These are phyloP conservation scores for Asbolus verrucosus DNA, from an alignment of 1,140 invertebrate genomes.

Conservation along the genomic window DNA sequence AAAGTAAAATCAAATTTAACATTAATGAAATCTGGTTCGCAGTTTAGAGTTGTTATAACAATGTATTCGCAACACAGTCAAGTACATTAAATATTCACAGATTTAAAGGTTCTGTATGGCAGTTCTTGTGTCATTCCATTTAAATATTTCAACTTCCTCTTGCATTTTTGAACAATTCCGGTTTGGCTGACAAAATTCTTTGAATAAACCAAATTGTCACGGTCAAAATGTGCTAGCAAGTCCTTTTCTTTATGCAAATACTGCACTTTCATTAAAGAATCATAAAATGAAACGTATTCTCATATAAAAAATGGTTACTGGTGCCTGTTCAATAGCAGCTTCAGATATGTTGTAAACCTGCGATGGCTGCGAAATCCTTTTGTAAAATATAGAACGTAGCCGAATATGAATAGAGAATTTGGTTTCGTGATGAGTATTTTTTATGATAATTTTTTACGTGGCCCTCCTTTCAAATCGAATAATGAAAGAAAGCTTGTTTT, in stretches of 20 bases:
- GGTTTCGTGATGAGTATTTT: too few relatives aligned
- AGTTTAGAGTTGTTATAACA: neutral
- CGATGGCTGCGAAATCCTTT: too few relatives aligned
- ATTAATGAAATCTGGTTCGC: neutral
- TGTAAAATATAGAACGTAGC: too few relatives aligned
- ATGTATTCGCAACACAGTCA: neutral
- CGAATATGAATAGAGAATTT: too few relatives aligned
- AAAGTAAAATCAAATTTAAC: neutral
- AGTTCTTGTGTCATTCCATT: conserved; percentile 4
- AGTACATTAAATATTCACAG: conserved; percentile 6
- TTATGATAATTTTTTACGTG: too few relatives aligned
- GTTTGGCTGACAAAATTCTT: conserved; percentile 11
- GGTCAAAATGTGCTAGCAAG: neutral
- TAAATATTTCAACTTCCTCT: conserved; percentile 2
- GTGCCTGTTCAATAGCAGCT: too few relatives aligned
- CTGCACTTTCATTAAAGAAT: conserved; percentile 10
- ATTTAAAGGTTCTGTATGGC: conserved; percentile 13
- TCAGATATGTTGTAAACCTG: neutral
- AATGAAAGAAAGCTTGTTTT: too few relatives aligned
- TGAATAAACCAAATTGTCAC: conserved; percentile 14
- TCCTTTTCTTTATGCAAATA: conserved; percentile 8
- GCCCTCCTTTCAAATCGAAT: too few relatives aligned
- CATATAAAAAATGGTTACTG: neutral
- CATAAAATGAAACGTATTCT: conserved; percentile 1
- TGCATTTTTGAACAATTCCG: conserved; percentile 7